phyloP scores from a whole-genome alignment of 2,113 vertebrate species.

The Austrofundulus limnaeus region DNA sequence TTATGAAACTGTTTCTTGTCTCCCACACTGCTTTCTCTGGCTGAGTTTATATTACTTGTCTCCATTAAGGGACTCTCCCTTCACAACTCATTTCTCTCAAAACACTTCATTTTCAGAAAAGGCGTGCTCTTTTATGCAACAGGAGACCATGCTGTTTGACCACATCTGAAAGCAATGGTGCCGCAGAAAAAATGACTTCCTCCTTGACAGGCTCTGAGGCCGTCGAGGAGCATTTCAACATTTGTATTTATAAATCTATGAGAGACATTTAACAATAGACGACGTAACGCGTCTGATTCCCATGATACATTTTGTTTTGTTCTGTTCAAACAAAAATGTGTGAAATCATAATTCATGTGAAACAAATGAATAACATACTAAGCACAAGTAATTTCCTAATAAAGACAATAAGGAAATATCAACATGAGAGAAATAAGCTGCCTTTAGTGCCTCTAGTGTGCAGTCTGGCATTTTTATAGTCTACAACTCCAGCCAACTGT shows the following conservation, averaged over 20 bases:
- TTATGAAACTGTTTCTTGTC: slow-evolving; percentile 72
- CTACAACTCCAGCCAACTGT: slow-evolving; percentile 52
- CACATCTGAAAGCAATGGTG: slow-evolving; percentile 73
- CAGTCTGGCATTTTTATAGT: slow-evolving; percentile 25
- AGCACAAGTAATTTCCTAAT: slow-evolving; percentile 12
- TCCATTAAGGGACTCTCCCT: slow-evolving; percentile 70
- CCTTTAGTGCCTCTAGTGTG: slow-evolving; percentile 15
- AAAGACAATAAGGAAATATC: slow-evolving; percentile 33
- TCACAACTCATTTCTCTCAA: slow-evolving; percentile 77
- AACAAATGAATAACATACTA: slow-evolving; percentile 10
- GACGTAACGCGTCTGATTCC: not conserved
- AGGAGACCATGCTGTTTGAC: slow-evolving; percentile 58
- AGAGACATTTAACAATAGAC: not conserved
- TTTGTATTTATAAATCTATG: slow-evolving; percentile 35
- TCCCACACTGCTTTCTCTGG: slow-evolving; percentile 74
- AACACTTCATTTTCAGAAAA: slow-evolving; percentile 77
- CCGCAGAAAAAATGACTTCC: slow-evolving; percentile 69
- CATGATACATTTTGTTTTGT: not conserved
- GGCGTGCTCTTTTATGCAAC: slow-evolving; percentile 55
- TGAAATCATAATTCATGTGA: not conserved
- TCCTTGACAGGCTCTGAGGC: slow-evolving; percentile 35
- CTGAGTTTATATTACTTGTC: slow-evolving; percentile 75
- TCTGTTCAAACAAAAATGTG: not conserved
- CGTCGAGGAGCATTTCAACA: slow-evolving; percentile 32
- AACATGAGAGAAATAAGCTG: slow-evolving; percentile 13